A percentile compares a stretch with the other conserved stretches of the same genome.
Evolutionary conservation across 2,113 vertebrate genomes (phyloP).

Genomic region (Salvator merianae): DNA sequence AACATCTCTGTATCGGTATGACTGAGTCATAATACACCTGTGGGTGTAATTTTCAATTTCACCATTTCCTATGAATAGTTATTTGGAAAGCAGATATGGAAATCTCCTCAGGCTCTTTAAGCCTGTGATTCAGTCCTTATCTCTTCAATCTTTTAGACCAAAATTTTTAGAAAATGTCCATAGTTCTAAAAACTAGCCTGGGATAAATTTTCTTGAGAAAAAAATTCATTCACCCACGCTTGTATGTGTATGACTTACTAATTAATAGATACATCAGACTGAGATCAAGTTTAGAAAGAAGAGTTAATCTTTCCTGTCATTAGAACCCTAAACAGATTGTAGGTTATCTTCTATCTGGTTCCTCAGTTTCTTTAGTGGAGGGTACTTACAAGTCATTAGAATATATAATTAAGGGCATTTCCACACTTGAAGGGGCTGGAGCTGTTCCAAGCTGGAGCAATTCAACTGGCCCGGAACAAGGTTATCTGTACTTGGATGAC

Average conservation of each 20-base stretch:
- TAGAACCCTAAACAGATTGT: neutral
- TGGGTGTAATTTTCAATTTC: conserved; percentile 11
- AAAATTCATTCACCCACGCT: neutral
- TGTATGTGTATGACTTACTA: neutral
- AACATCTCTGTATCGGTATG: neutral
- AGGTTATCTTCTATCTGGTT: neutral
- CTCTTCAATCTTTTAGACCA: neutral
- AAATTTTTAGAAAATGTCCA: neutral
- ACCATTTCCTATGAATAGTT: neutral
- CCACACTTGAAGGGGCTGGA: no score
- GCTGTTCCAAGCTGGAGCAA: no score
- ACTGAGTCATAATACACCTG: neutral
- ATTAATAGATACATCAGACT: neutral
- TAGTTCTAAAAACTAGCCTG: neutral
- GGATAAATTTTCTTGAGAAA: neutral
- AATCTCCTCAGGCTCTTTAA: neutral
- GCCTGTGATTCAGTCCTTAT: neutral
- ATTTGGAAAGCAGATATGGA: neutral
- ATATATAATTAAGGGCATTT: no score
- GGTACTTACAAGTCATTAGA: neutral
- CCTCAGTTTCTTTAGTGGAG: neutral
- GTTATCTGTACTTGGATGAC: no score
- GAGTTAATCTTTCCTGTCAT: neutral
- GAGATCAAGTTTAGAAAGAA: neutral
- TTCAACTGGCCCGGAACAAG: no score